Evolutionary conservation across 2,888 invertebrate species (phyloP), one percentile per base, ranked within the genome.

Genomic region (Saturnia japonica): DNA sequence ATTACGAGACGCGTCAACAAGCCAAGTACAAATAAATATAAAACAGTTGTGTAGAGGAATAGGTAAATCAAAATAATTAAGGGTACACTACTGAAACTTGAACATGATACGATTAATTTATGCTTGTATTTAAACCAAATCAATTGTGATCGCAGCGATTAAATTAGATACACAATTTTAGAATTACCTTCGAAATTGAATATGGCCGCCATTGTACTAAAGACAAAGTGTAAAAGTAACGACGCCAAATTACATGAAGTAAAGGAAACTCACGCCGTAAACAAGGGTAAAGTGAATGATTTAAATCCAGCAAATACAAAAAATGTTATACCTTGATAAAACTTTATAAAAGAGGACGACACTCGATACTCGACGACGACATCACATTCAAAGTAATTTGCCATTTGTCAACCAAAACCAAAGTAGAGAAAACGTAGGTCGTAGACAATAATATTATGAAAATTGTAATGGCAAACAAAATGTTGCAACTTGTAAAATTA

Each of bases 321-420:
- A n/a, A 42, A 43, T 62, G 67, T 12, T 69, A 34, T 76, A 93
- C 93, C 93, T 93, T 89, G 90, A 89, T 91, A 91, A 89, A 92
- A 89, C 90, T 91, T 92, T 93, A 91, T 81, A 92, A 93, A 93
- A 93, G 91, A 91, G 89, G 91, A 88, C 88, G 92, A 91, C 89
- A 90, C 91, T 91, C 89, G 90, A 91, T 88, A 89, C 87, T 90
- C 90, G 90, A 89, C 88, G 91, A 90, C 92, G 93, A 93, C 93
- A 93, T 93, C 90, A 93, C 92, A 60, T 60, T 60, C 57, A 60
- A 60, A 91, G 81, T 79, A 72, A 67, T 72, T 72, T 64, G 57
- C 64, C 34, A 40, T 64, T 64, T 69, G 68, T 66, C 77, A 74
- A 77, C 77, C 77, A 77, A 71, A 77, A 75, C 45, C 54, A 69